Evolutionary conservation across 2,113 vertebrate species (phyloP), one percentile per base, ranked within the genome.

Genomic region (Empidonax alnorum): DNA sequence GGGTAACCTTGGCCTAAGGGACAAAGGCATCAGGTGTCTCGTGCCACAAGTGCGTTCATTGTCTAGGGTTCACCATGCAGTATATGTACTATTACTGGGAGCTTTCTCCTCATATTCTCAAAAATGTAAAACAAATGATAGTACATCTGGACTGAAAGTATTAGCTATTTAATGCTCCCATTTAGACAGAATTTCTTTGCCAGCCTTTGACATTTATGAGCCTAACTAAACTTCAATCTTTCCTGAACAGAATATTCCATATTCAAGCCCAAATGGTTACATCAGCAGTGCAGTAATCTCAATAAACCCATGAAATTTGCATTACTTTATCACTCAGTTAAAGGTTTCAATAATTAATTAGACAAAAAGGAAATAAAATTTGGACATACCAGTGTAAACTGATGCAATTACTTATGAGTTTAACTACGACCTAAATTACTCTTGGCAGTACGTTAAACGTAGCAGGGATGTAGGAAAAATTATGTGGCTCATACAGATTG

Each of bases 211-310:
- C 74, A 73, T 96, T 94, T 96, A 76, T 8, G 1, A 95, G 42
- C 62, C 27, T 71, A 46, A 82, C 47, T 79, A 50, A 85, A 72
- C 18, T 58, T 82, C 31, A 65, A 0, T 61, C 35, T 82, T 79
- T 75, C 53, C 53, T 73, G 30, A 83, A 42, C 17, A 85, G 53
- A 96, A 95, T 71, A 89, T 90, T 95, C 91, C 71, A 15, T 74
- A 30, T 68, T 77, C 46, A 46, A 73, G 55, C 50, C 55, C 84
- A 89, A 90, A 88, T 31, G 3, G 16, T 93, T 90, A 85, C 42
- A 69, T 87, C 62, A 94, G n/a, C 62, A 83, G 33, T 35, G 58
- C 12, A 58, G 16, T 7, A 2, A 79, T 72, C 94, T 94, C 65
- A 89, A 82, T 81, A 87, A 85, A 87, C 67, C 19, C 6, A 87